phyloP scores from a whole-genome alignment of 2,797 vertebrate species.

The Gila robusta region DNA sequence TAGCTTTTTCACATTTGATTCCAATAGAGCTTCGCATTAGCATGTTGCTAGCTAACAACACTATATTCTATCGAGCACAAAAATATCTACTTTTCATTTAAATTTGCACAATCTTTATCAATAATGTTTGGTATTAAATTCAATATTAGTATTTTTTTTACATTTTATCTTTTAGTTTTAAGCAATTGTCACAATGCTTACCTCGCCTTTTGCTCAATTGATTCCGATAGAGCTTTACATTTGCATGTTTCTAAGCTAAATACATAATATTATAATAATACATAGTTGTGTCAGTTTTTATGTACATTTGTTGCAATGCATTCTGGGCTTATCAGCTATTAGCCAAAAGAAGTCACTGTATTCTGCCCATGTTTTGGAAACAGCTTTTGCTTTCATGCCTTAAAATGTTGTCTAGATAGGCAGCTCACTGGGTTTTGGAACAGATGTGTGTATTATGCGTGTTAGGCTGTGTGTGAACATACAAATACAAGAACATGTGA shows the following conservation, averaged over 20 bases:
- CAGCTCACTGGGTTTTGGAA: neutral
- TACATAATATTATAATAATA: neutral
- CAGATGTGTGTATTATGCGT: neutral
- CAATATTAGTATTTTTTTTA: neutral
- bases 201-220: neutral
- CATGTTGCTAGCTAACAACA: neutral
- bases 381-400: neutral
- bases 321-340: neutral
- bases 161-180: neutral
- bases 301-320: neutral
- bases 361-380: neutral
- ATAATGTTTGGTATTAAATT: neutral
- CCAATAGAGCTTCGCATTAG: neutral
- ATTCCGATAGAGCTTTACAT: neutral
- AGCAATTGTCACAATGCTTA: neutral
- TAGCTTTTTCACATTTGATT: neutral
- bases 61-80: neutral
- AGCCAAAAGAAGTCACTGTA: neutral
- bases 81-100: neutral
- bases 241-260: neutral
- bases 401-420: neutral
- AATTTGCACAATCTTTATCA: neutral
- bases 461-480: conserved; percentile 6
- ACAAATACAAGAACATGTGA: conserved; percentile 20
- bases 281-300: neutral